phyloP scores from a whole-genome alignment of 2,888 invertebrate species.

The Apamea sordens region DNA sequence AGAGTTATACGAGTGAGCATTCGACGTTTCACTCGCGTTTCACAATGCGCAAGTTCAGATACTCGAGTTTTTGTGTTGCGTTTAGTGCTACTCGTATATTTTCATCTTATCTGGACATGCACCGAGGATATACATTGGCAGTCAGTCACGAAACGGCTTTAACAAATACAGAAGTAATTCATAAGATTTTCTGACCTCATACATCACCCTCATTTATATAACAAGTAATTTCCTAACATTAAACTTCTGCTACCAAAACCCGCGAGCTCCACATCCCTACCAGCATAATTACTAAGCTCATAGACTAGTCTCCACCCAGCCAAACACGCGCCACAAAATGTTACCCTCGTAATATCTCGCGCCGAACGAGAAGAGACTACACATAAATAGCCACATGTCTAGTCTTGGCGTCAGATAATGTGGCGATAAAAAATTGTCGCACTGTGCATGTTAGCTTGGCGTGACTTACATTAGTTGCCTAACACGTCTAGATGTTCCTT shows the following conservation, averaged over 20 bases:
- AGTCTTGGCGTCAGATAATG: background rate
- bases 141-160: background rate
- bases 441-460: background rate
- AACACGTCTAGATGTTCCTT: constrained; percentile 81
- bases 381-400: background rate
- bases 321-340: constrained; percentile 6
- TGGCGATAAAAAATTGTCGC: background rate
- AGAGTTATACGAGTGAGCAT: too few relatives aligned
- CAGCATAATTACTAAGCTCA: constrained; percentile 42
- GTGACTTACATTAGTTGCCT: constrained; percentile 62
- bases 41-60: background rate
- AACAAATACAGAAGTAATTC: background rate
- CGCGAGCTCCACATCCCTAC: constrained; percentile 31
- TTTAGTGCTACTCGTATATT: background rate
- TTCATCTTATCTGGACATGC: background rate
- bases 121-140: background rate
- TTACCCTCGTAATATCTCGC: background rate
- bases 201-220: background rate
- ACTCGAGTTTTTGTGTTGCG: background rate
- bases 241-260: background rate
- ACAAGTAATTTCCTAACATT: background rate
- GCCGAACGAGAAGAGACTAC: background rate
- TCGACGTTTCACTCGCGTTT: background rate
- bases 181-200: constrained; percentile 10
- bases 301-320: constrained; percentile 13